A percentile compares a stretch with the other conserved stretches of the same genome.
phyloP scores from a whole-genome alignment of 2,888 invertebrate species.

The Leucoptera coffeella region DNA sequence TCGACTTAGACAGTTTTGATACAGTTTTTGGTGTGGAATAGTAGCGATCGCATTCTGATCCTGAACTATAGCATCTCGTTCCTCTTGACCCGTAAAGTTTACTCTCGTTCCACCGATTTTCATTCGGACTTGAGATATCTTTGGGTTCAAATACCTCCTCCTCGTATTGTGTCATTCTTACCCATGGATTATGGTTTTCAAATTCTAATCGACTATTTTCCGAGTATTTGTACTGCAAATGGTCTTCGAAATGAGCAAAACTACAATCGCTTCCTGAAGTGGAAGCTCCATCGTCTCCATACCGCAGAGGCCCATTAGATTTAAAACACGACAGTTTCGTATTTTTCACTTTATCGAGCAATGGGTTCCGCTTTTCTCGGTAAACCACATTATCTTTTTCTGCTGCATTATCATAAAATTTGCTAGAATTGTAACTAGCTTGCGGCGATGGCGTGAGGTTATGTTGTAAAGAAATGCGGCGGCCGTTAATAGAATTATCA shows the following conservation, averaged over 20 bases:
- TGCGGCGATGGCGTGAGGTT: slow-evolving; percentile 29
- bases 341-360: slow-evolving; percentile 65
- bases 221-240: slow-evolving; percentile 24
- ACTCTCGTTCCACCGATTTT: slow-evolving; percentile 29
- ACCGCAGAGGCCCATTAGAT: slow-evolving; percentile 46
- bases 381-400: slow-evolving; percentile 55
- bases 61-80: slow-evolving; percentile 42
- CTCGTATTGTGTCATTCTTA: slow-evolving; percentile 38
- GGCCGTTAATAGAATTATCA: slow-evolving; percentile 25
- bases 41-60: slow-evolving; percentile 44
- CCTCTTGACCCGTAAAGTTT: slow-evolving; percentile 34
- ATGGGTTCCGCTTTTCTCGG: slow-evolving; percentile 62
- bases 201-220: slow-evolving; percentile 32
- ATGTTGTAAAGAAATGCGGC: slow-evolving; percentile 40
- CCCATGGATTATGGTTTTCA: slow-evolving; percentile 46
- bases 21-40: slow-evolving; percentile 38
- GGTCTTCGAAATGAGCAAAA: slow-evolving; percentile 40
- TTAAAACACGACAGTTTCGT: slow-evolving; percentile 64
- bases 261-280: slow-evolving; percentile 50
- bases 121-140: slow-evolving; percentile 24
- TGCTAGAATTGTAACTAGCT: slow-evolving; percentile 43
- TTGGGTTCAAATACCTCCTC: slow-evolving; percentile 43
- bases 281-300: slow-evolving; percentile 40
- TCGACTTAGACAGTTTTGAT: slow-evolving; percentile 43
- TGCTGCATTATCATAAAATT: slow-evolving; percentile 40